These are phyloP conservation scores for Steinernema hermaphroditum DNA, from an alignment of 2,888 invertebrate genomes.

Conservation along the genomic window DNA sequence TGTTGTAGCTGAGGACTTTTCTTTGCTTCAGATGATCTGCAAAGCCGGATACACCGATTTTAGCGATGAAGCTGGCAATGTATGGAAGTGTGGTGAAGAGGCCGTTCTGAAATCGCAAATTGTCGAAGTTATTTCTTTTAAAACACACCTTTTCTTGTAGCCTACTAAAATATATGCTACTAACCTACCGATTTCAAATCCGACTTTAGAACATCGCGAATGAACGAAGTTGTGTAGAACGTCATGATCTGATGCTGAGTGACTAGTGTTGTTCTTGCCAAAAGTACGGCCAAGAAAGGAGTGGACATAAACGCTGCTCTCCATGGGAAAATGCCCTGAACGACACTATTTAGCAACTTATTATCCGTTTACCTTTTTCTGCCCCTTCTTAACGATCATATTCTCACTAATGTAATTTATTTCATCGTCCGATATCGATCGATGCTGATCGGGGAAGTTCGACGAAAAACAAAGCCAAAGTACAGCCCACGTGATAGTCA, in stretches of 20 bases:
- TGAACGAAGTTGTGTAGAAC: neutral
- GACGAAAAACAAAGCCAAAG: conserved; percentile 1
- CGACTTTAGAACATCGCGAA: neutral
- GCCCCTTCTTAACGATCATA: neutral
- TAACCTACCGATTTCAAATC: neutral
- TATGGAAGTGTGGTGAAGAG: conserved; percentile 48
- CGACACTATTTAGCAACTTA: neutral
- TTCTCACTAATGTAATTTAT: conserved; percentile 33
- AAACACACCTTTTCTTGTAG: neutral
- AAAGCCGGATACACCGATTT: conserved; percentile 40
- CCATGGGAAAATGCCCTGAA: neutral
- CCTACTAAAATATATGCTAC: neutral
- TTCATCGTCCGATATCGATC: conserved; percentile 46
- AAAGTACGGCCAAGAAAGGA: neutral
- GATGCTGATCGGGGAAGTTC: neutral
- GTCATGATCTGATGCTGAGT: neutral
- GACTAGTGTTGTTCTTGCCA: neutral
- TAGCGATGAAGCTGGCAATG: conserved; percentile 46
- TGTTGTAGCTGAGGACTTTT: neutral
- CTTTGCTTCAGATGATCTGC: conserved; percentile 42
- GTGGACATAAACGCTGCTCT: neutral
- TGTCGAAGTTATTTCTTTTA: no score
- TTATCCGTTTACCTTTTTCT: neutral
- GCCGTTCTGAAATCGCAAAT: conserved; percentile 44
- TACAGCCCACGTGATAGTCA: neutral